Evolutionary conservation across 1,140 invertebrate species (phyloP).

Genomic region (Lordiphosa clarofinis): DNA sequence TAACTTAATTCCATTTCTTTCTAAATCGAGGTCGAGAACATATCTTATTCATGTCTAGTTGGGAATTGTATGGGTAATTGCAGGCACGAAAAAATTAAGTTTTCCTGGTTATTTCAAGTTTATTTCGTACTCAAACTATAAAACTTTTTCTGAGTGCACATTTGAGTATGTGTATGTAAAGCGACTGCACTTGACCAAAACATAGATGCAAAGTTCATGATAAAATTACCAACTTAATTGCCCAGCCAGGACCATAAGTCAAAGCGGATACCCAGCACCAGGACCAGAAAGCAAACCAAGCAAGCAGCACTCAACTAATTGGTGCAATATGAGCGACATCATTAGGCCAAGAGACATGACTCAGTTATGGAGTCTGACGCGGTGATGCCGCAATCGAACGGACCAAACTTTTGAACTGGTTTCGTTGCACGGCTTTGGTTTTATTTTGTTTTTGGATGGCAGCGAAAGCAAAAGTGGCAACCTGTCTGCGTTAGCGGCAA

Average conservation of each 20-base stretch:
- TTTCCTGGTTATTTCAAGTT: too few relatives aligned
- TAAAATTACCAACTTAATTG: constrained; percentile 76
- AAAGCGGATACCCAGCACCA: constrained; percentile 2
- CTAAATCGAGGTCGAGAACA: too few relatives aligned
- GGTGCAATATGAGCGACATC: constrained; percentile 34
- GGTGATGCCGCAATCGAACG: constrained; percentile 61
- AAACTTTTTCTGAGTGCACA: too few relatives aligned
- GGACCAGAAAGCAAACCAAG: too few relatives aligned
- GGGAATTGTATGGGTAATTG: too few relatives aligned
- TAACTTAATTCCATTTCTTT: too few relatives aligned
- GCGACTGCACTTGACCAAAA: constrained; percentile 43
- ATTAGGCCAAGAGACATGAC: constrained; percentile 19
- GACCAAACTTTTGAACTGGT: constrained; percentile 68
- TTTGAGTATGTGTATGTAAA: too few relatives aligned
- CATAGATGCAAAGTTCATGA: constrained; percentile 67
- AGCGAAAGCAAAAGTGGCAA: constrained; percentile 73
- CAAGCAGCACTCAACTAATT: constrained; percentile 39
- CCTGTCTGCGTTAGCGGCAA: constrained; percentile 37
- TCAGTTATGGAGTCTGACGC: constrained; percentile 19
- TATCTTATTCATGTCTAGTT: too few relatives aligned
- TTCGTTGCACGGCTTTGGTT: constrained; percentile 16
- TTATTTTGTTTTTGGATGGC: constrained; percentile 15
- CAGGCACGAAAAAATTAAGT: too few relatives aligned
- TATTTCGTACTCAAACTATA: too few relatives aligned
- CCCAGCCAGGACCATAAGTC: constrained; percentile 42